Conservation (phyloP, 2,113 vertebrate genomes). For the Dasyurus viverrinus region DNA sequence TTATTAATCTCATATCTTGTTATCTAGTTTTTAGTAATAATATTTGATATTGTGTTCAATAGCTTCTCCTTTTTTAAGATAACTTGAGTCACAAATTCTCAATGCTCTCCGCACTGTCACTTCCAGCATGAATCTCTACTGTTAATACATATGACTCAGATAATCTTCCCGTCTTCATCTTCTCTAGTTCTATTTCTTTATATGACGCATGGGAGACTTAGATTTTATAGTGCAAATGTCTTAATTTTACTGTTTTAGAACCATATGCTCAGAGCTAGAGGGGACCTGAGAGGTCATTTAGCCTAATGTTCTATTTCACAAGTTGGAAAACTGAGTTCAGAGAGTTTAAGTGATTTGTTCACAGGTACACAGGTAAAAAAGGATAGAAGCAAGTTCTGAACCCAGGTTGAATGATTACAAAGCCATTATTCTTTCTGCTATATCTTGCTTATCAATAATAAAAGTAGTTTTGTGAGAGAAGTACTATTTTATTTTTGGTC, state of each 20-base stretch:
- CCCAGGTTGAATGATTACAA: background rate
- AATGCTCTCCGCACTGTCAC: background rate
- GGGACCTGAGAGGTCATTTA: background rate
- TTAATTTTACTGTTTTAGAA: background rate
- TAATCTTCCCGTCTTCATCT: background rate
- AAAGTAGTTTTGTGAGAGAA: background rate
- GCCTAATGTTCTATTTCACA: background rate
- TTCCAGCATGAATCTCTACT: background rate
- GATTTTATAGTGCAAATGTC: background rate
- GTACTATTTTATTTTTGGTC: background rate
- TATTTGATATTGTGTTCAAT: background rate
- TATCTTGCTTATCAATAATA: background rate
- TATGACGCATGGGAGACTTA: background rate
- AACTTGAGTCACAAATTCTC: background rate
- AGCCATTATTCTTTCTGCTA: background rate
- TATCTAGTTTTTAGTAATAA: background rate
- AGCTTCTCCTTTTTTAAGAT: background rate
- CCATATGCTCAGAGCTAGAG: background rate
- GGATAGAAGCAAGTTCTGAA: background rate
- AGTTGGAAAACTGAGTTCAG: background rate
- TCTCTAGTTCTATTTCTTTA: background rate
- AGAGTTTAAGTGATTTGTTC: background rate
- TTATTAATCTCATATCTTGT: background rate
- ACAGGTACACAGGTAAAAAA: background rate
- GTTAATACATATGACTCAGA: background rate